Conservation (phyloP, 2,113 vertebrate genomes). For the Symphodus melops region DNA sequence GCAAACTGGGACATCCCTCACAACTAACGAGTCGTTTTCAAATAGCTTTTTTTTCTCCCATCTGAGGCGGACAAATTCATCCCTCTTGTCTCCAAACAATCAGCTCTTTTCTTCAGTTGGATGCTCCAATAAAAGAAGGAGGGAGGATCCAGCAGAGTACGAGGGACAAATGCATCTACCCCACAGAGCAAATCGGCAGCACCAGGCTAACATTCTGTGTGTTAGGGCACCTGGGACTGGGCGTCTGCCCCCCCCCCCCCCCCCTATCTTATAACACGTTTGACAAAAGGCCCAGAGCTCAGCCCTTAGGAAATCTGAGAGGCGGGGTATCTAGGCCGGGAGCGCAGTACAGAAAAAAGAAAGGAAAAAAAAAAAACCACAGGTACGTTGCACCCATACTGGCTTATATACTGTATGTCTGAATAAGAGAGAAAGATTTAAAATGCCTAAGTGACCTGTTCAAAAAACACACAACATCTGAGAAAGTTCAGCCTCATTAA, state of each 20-base stretch:
- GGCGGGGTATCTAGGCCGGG: slow-evolving; percentile 76
- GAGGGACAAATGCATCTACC: slow-evolving; percentile 58
- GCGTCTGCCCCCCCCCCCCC: slow-evolving; percentile 74
- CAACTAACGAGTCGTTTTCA: slow-evolving; percentile 77
- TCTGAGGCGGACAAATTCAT: slow-evolving; percentile 80
- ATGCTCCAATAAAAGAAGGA: slow-evolving; percentile 67
- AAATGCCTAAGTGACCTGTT: too few relatives aligned
- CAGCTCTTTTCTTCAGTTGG: slow-evolving; percentile 73
- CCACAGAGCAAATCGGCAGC: slow-evolving; percentile 64
- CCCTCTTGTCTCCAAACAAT: slow-evolving; percentile 80
- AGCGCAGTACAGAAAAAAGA: slow-evolving; percentile 54
- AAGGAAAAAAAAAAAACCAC: slow-evolving; percentile 59
- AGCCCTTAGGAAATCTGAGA: slow-evolving; percentile 81
- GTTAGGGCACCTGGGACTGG: slow-evolving; percentile 78
- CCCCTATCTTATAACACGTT: slow-evolving; percentile 80
- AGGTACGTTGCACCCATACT: slow-evolving; percentile 56
- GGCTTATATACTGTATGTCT: slow-evolving; percentile 30
- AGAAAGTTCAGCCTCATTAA: too few relatives aligned
- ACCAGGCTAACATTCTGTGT: slow-evolving; percentile 68
- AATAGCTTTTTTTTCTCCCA: slow-evolving; percentile 79
- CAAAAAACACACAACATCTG: too few relatives aligned
- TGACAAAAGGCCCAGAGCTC: slow-evolving; percentile 80
- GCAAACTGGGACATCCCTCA: slow-evolving; percentile 80
- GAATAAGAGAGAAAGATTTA: background rate
- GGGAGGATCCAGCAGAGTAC: slow-evolving; percentile 52